Percentiles rank a stretch among this genome's conserved stretches.
Conservation (phyloP, 2,888 invertebrate species). For the Leistus spinibarbis region DNA sequence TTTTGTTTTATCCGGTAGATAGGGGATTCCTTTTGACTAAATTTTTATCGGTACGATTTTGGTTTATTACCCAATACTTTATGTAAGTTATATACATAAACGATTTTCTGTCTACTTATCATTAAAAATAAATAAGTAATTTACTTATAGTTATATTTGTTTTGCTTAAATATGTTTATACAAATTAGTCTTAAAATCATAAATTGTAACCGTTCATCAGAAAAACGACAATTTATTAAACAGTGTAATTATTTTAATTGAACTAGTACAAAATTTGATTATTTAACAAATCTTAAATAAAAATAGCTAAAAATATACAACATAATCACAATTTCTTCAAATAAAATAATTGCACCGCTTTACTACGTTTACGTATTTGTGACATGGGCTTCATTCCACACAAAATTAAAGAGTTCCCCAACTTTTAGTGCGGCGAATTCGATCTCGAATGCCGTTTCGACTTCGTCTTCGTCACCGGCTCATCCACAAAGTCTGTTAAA, state of each 20-base stretch:
- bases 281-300: not conserved
- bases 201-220: not conserved
- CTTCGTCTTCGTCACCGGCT: constrained; percentile 40
- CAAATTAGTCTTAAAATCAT: not conserved
- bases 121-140: not conserved
- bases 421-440: constrained; percentile 42
- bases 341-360: not conserved
- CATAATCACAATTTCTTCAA: not conserved
- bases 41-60: too few species aligned
- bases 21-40: too few species aligned
- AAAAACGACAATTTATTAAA: not conserved
- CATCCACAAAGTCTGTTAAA: constrained; percentile 62
- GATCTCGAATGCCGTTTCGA: constrained; percentile 46
- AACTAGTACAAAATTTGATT: not conserved
- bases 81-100: too few species aligned
- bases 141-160: too few species aligned
- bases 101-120: not conserved
- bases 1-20: too few species aligned
- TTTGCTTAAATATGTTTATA: too few species aligned
- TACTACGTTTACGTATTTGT: not conserved
- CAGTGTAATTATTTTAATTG: not conserved
- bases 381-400: not conserved
- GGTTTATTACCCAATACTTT: too few species aligned
- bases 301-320: not conserved
- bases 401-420: not conserved